Evolutionary conservation across 2,113 vertebrate species (phyloP).

Genomic region (Prolemur simus): DNA sequence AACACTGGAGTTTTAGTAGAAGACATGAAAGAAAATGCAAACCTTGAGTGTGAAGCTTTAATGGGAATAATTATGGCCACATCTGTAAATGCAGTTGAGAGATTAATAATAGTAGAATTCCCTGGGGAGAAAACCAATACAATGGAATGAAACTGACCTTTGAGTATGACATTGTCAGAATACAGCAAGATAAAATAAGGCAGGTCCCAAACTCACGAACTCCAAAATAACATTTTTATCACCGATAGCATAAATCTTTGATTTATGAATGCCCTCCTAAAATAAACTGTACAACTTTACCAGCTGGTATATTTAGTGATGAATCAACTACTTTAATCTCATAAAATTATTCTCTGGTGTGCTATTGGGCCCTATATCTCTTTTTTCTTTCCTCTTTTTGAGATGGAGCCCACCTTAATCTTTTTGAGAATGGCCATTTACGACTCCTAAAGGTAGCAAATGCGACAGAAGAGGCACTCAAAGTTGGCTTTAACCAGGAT

Average conservation of each 20-base stretch:
- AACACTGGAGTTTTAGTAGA: neutral
- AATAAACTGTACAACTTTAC: slow-evolving; percentile 39
- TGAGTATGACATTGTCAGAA: neutral
- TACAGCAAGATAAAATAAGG: slow-evolving; percentile 23
- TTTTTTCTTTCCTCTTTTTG: slow-evolving; percentile 35
- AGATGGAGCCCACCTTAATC: slow-evolving; percentile 42
- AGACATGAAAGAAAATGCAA: neutral
- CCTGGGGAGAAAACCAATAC: neutral
- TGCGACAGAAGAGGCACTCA: slow-evolving; percentile 27
- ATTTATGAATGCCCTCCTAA: slow-evolving; percentile 51
- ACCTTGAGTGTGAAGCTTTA: neutral
- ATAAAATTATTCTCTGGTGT: slow-evolving; percentile 61
- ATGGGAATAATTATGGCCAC: neutral
- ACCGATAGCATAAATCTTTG: slow-evolving; percentile 12
- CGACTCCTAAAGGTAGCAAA: slow-evolving; percentile 25
- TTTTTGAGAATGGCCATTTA: slow-evolving; percentile 36
- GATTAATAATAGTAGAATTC: neutral
- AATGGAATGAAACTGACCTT: slow-evolving; percentile 2
- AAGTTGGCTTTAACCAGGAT: neutral
- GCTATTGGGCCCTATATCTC: slow-evolving; percentile 17
- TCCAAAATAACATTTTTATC: slow-evolving; percentile 53
- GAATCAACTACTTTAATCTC: slow-evolving; percentile 68
- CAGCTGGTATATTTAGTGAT: slow-evolving; percentile 30
- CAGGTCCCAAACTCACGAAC: slow-evolving; percentile 24
- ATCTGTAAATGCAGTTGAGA: neutral